phyloP scores from a whole-genome alignment of 2,888 invertebrate species.

The Calameuta filiformis region DNA sequence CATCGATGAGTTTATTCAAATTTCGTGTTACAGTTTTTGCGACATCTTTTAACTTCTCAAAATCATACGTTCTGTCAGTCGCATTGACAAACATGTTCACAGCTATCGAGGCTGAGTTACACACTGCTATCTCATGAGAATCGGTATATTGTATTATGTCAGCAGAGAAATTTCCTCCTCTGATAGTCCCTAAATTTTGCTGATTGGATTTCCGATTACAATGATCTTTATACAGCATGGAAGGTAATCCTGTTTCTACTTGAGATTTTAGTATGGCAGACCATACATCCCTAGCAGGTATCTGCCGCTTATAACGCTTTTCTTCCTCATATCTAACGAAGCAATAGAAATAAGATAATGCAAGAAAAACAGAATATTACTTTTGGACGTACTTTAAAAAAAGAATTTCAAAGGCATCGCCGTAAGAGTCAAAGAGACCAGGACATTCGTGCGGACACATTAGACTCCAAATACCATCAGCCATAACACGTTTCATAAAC shows the following conservation, averaged over 20 bases:
- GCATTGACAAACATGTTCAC: conserved; percentile 70
- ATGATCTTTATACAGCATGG: conserved; percentile 71
- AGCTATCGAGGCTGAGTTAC: conserved; percentile 74
- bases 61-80: conserved; percentile 67
- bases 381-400: conserved; percentile 62
- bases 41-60: conserved; percentile 68
- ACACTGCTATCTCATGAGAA: conserved; percentile 72
- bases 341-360: conserved; percentile 9
- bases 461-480: conserved; percentile 70
- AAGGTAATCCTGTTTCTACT: conserved; percentile 75
- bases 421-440: conserved; percentile 71
- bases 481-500: conserved; percentile 71
- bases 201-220: conserved; percentile 75
- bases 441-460: conserved; percentile 73
- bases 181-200: conserved; percentile 75
- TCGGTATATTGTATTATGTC: conserved; percentile 74
- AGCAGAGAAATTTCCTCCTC: conserved; percentile 74
- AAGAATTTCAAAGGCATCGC: conserved; percentile 72
- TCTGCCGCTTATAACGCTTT: conserved; percentile 49
- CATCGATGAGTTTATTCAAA: conserved; percentile 73
- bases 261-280: conserved; percentile 71
- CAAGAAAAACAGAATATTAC: neutral
- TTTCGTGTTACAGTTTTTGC: conserved; percentile 70
- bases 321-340: conserved; percentile 63
- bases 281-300: conserved; percentile 71